A percentile compares a stretch with the other conserved stretches of the same genome.
phyloP scores from a whole-genome alignment of 2,797 vertebrate genomes.

The Aeoliscus strigatus region DNA sequence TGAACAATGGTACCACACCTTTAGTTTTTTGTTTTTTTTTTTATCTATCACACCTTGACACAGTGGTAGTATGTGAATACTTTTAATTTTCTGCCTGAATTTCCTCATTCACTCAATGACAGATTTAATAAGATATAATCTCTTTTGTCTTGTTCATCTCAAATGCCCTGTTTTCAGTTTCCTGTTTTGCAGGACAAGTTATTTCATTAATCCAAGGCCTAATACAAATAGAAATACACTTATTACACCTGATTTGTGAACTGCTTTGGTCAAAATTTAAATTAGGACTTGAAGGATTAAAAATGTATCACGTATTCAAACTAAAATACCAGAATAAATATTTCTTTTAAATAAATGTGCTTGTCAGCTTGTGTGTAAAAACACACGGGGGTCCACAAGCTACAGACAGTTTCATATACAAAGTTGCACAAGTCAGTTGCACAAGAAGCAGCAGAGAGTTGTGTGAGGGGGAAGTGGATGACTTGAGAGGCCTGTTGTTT shows the following conservation, averaged over 20 bases:
- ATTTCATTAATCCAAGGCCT: not conserved
- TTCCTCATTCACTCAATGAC: not conserved
- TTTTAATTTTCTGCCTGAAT: not conserved
- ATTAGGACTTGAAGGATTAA: not conserved
- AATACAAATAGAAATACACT: too few relatives aligned
- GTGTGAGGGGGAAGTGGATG: constrained; percentile 63
- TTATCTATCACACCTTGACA: constrained; percentile 2
- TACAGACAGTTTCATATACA: constrained; percentile 38
- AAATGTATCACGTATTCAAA: not conserved
- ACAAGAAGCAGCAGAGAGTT: constrained; percentile 51
- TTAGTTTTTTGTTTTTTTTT: too few relatives aligned
- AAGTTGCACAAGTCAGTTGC: constrained; percentile 56
- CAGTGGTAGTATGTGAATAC: not conserved
- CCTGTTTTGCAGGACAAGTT: constrained; percentile 43
- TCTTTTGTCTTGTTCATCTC: too few relatives aligned
- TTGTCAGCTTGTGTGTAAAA: too few relatives aligned
- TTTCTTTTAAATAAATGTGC: too few relatives aligned
- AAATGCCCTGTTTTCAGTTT: constrained; percentile 39
- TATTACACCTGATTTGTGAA: constrained; percentile 5
- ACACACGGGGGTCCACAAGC: too few relatives aligned
- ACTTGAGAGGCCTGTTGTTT: constrained; percentile 45
- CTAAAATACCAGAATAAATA: not conserved
- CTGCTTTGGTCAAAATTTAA: not conserved
- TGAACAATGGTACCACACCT: constrained; percentile 64
- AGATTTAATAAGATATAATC: too few relatives aligned